Percentiles rank a stretch among this genome's conserved stretches.
Evolutionary conservation across 1,140 invertebrate species (phyloP).

Genomic region (Gerris buenoi): DNA sequence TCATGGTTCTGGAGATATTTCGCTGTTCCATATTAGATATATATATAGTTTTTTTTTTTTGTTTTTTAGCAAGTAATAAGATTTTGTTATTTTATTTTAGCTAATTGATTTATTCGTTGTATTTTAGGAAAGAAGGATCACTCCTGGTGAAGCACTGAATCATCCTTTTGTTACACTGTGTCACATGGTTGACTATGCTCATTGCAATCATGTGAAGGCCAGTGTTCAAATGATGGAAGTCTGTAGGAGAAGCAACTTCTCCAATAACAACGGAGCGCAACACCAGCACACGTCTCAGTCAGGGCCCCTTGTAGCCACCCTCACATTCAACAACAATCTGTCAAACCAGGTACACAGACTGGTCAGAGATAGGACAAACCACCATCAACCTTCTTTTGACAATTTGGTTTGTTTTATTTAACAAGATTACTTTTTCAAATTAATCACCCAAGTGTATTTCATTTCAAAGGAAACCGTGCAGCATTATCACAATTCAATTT

Average conservation of each 20-base stretch:
- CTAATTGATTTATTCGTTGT: background rate
- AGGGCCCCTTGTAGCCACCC: constrained; percentile 58
- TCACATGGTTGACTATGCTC: constrained; percentile 88
- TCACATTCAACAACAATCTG: constrained; percentile 66
- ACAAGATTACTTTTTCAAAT: too few relatives aligned
- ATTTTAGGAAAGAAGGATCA: constrained; percentile 71
- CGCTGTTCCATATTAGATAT: too few relatives aligned
- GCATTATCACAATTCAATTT: too few relatives aligned
- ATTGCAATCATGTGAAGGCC: constrained; percentile 89
- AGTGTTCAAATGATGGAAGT: constrained; percentile 95
- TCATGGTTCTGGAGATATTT: too few relatives aligned
- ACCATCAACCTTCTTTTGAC: constrained; percentile 34
- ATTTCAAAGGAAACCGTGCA: too few relatives aligned
- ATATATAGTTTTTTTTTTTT: too few relatives aligned
- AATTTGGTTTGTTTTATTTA: constrained; percentile 35
- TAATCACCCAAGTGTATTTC: too few relatives aligned
- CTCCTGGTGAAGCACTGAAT: constrained; percentile 85
- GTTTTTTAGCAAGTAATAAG: too few relatives aligned
- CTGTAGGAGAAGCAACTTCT: constrained; percentile 48
- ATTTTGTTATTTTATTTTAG: too few relatives aligned
- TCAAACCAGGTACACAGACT: constrained; percentile 43
- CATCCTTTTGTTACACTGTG: constrained; percentile 86
- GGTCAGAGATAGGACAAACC: constrained; percentile 16
- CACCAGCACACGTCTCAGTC: constrained; percentile 40
- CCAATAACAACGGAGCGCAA: constrained; percentile 32